These are phyloP conservation scores for Dasysyrphus tricinctus DNA, from an alignment of 2,888 invertebrate genomes.

Conservation along the genomic window DNA sequence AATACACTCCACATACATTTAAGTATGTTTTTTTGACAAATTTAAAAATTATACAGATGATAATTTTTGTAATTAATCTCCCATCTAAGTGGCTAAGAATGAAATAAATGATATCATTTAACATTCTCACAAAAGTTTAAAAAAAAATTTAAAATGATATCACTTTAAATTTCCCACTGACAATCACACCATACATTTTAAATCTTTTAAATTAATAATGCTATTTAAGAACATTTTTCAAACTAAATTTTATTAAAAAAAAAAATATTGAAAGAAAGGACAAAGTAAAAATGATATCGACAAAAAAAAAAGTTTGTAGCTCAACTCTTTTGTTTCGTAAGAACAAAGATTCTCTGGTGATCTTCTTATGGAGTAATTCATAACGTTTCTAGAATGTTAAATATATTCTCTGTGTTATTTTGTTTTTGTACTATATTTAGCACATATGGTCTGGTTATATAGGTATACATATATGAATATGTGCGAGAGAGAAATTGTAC, in stretches of 20 bases:
- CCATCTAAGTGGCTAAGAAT: neutral
- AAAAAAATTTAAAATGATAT: neutral
- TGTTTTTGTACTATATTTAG: no score
- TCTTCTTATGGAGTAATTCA: no score
- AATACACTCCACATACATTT: neutral
- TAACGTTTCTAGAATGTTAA: no score
- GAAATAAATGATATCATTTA: conserved; percentile 58
- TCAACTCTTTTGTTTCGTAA: neutral
- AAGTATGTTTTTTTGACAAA: neutral
- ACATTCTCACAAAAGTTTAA: neutral
- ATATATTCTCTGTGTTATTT: no score
- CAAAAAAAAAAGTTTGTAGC: neutral
- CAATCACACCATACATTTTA: neutral
- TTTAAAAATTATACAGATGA: conserved; percentile 9
- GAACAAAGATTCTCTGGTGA: no score
- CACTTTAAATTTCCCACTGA: neutral
- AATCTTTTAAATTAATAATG: neutral
- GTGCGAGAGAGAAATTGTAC: neutral
- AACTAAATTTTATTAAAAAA: neutral
- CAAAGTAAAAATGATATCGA: no score
- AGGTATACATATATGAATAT: no score
- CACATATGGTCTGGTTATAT: no score
- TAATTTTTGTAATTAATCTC: neutral
- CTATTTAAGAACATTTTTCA: neutral
- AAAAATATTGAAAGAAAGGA: no score